These are phyloP conservation scores for Sebastes fasciatus DNA, from an alignment of 2,113 vertebrate species.

Conservation along the genomic window DNA sequence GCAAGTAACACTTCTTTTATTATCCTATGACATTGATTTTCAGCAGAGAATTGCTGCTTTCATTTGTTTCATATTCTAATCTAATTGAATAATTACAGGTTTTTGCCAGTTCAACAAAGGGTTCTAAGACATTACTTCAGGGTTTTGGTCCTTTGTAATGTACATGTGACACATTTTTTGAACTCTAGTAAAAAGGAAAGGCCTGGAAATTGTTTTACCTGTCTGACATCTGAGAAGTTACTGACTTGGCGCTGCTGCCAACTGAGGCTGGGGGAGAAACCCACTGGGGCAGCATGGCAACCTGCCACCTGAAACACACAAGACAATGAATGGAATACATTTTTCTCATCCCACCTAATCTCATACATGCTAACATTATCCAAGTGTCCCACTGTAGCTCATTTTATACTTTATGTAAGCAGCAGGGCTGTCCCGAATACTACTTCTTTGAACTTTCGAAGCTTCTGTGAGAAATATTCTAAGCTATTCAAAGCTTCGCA, in stretches of 20 bases:
- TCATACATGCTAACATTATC: neutral
- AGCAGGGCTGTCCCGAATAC: no score
- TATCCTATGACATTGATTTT: neutral
- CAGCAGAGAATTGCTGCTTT: neutral
- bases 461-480: no score
- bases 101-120: neutral
- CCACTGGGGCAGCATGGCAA: slow-evolving; percentile 92
- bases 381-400: neutral
- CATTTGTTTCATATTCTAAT: no score
- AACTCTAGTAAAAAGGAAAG: neutral
- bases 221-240: slow-evolving; percentile 87
- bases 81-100: no score
- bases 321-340: neutral
- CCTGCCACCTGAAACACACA: slow-evolving; percentile 86
- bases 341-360: neutral
- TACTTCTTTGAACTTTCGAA: no score
- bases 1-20: neutral
- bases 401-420: neutral
- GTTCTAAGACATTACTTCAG: neutral
- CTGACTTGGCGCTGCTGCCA: slow-evolving; percentile 96
- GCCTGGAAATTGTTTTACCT: slow-evolving; percentile 52
- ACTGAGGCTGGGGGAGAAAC: slow-evolving; percentile 90
- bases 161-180: neutral
- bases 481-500: no score
- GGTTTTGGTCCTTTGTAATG: neutral